Conservation (phyloP, 2,888 invertebrate species). For the Pheosia gnoma region DNA sequence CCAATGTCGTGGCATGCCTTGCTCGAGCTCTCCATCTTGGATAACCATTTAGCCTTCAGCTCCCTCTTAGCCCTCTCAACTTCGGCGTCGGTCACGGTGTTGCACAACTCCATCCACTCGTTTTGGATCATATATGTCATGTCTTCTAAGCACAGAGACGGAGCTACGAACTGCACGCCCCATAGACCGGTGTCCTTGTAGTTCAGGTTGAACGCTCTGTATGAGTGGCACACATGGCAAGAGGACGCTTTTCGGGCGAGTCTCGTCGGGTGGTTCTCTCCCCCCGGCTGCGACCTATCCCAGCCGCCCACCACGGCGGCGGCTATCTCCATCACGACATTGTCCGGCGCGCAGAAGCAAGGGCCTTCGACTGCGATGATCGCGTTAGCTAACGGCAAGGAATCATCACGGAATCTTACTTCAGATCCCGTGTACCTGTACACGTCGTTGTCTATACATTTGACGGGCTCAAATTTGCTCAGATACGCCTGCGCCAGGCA, state of each 20-base stretch:
- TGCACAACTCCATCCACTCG: conserved; percentile 94
- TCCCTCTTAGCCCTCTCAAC: conserved; percentile 95
- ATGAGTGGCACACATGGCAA: conserved; percentile 91
- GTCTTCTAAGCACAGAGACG: conserved; percentile 86
- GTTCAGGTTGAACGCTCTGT: conserved; percentile 97
- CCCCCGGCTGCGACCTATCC: conserved; percentile 94
- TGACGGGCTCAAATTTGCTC: conserved; percentile 83
- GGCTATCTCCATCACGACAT: conserved; percentile 96
- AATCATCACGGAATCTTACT: conserved; percentile 94
- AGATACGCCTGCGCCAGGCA: conserved; percentile 90
- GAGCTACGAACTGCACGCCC: conserved; percentile 94
- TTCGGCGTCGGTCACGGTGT: conserved; percentile 92
- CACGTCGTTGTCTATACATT: conserved; percentile 62
- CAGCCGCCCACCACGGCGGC: conserved; percentile 95
- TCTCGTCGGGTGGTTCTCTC: conserved; percentile 90
- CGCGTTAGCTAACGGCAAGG: conserved; percentile 93
- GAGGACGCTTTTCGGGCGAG: conserved; percentile 89
- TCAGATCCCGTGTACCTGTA: conserved; percentile 96
- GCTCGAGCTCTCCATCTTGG: conserved; percentile 94
- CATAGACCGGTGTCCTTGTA: conserved; percentile 99
- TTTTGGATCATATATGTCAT: conserved; percentile 89
- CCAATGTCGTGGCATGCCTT: conserved; percentile 98
- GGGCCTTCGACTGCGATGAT: conserved; percentile 97
- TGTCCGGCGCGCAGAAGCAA: conserved; percentile 95
- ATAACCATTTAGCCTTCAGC: conserved; percentile 94